These are phyloP conservation scores for Diabrotica virgifera DNA, from an alignment of 1,140 invertebrate genomes.

Conservation along the genomic window DNA sequence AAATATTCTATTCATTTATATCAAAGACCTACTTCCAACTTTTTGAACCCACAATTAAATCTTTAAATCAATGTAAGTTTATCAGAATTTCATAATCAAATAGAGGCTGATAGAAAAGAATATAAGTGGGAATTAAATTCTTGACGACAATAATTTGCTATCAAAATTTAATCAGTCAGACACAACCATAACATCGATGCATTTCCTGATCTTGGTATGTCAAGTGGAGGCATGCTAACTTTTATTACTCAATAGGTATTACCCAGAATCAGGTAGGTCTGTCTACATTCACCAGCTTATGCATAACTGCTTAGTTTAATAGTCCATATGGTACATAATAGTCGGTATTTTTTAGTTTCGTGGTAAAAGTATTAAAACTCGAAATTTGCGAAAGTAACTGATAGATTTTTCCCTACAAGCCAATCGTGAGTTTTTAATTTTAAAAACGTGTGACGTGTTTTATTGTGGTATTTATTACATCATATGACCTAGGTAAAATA, in stretches of 20 bases:
- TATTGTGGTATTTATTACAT: conserved; percentile 19
- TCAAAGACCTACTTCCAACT: too few species aligned
- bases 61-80: too few species aligned
- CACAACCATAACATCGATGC: background rate
- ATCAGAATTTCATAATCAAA: too few species aligned
- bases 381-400: background rate
- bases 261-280: background rate
- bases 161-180: too few species aligned
- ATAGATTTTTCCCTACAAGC: background rate
- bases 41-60: too few species aligned
- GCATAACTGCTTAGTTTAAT: conserved; percentile 28
- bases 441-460: conserved; percentile 7
- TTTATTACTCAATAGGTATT: conserved; percentile 39
- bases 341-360: background rate
- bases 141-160: too few species aligned
- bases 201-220: conserved; percentile 24
- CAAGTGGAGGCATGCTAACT: conserved; percentile 35
- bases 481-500: conserved; percentile 11
- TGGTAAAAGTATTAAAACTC: background rate
- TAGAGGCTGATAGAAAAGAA: too few species aligned
- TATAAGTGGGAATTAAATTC: too few species aligned
- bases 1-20: too few species aligned
- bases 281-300: conserved; percentile 45
- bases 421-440: background rate
- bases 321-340: conserved; percentile 37